Conservation (phyloP, 1,140 invertebrate genomes). For the Neodiprion fabricii region DNA sequence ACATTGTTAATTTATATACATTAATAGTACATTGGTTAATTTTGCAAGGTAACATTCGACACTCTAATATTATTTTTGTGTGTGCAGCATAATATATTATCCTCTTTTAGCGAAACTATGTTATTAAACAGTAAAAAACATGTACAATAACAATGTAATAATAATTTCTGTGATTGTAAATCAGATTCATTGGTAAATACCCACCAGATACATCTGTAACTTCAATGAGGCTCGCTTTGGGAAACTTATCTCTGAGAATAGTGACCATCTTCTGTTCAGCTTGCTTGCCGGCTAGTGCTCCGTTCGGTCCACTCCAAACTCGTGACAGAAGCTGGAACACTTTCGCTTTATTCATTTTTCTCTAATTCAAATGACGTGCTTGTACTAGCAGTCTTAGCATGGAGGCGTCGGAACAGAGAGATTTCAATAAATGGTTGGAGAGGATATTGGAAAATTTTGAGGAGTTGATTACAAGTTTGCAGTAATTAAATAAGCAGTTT, state of each 20-base stretch:
- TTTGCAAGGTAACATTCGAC: too few relatives aligned
- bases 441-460: background rate
- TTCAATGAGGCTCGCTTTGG: conserved; percentile 70
- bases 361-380: background rate
- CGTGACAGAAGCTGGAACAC: conserved; percentile 56
- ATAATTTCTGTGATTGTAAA: too few relatives aligned
- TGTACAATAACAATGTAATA: too few relatives aligned
- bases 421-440: background rate
- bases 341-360: conserved; percentile 50
- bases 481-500: conserved; percentile 1
- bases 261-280: conserved; percentile 56
- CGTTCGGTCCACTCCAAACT: conserved; percentile 53
- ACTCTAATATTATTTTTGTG: too few relatives aligned
- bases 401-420: background rate
- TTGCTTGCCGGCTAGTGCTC: conserved; percentile 49
- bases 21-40: conserved; percentile 9
- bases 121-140: too few relatives aligned
- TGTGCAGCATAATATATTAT: too few relatives aligned
- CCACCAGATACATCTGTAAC: conserved; percentile 76
- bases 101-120: too few relatives aligned
- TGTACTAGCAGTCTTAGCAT: background rate
- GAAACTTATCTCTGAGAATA: conserved; percentile 66
- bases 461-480: background rate
- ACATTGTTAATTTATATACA: background rate
- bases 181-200: background rate